Evolutionary conservation across 2,888 invertebrate species (phyloP).

Genomic region (Axea sp.): DNA sequence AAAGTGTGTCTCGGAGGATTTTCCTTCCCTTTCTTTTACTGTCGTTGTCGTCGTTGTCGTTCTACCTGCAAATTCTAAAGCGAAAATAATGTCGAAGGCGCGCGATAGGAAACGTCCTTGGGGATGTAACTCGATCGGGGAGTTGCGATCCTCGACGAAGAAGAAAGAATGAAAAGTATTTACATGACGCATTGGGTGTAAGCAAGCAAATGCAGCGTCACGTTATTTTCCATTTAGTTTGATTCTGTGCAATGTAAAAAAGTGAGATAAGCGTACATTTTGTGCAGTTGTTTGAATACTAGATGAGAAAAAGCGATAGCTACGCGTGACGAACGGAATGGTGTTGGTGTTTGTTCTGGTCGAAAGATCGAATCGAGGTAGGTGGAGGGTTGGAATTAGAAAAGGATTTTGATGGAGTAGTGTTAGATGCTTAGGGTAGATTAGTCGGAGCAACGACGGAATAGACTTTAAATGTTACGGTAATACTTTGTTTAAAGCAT

Average conservation of each 20-base stretch:
- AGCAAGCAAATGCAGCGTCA: not conserved
- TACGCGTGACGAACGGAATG: not conserved
- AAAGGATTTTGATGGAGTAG: not conserved
- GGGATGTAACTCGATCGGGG: constrained; percentile 37
- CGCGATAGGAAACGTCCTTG: constrained; percentile 29
- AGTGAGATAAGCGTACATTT: constrained; percentile 22
- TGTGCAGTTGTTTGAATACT: constrained; percentile 3
- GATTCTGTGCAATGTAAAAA: constrained; percentile 33
- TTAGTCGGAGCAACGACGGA: not conserved
- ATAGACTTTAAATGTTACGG: not conserved
- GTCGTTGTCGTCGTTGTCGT: constrained; percentile 22
- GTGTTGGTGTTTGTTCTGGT: constrained; percentile 2
- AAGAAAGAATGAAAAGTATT: constrained; percentile 11
- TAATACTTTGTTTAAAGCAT: too few species aligned
- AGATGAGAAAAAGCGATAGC: constrained; percentile 18
- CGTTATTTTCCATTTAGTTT: constrained; percentile 54
- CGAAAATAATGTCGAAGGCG: constrained; percentile 39
- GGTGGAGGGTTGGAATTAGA: not conserved
- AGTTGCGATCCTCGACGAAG: constrained; percentile 16
- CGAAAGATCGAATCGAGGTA: not conserved
- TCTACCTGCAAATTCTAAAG: constrained; percentile 35
- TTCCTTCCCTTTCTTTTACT: constrained; percentile 8
- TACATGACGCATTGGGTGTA: not conserved
- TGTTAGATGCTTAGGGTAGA: not conserved
- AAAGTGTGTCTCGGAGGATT: constrained; percentile 37